phyloP scores from a whole-genome alignment of 2,113 vertebrate genomes.

The Pygoscelis antarcticus region DNA sequence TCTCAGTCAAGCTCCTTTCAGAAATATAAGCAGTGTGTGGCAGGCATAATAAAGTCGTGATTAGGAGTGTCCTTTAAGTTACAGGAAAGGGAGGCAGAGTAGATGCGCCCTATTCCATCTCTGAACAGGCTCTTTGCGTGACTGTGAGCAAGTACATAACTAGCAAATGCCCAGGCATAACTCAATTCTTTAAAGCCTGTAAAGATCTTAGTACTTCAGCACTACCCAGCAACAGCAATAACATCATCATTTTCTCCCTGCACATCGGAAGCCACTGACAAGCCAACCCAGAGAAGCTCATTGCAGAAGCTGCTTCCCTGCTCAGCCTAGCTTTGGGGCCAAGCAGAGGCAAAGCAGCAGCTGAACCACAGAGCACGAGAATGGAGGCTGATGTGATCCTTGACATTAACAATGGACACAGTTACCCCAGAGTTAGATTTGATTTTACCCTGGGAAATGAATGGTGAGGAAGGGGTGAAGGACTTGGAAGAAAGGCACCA shows the following conservation, averaged over 20 bases:
- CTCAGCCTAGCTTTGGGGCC: background rate
- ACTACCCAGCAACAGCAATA: background rate
- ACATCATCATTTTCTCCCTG: background rate
- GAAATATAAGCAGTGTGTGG: background rate
- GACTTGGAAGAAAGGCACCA: background rate
- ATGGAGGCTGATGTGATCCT: background rate
- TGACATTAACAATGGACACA: background rate
- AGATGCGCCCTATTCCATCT: background rate
- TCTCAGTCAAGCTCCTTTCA: constrained; percentile 24
- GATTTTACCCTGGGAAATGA: background rate
- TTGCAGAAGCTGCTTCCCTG: background rate
- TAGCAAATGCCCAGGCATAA: background rate
- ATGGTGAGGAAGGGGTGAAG: background rate
- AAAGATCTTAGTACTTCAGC: background rate
- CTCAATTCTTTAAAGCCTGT: background rate
- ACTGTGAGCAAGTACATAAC: background rate
- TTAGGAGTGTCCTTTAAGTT: constrained; percentile 50
- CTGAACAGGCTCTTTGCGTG: background rate
- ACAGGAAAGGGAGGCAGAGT: background rate
- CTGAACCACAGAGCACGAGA: accelerated
- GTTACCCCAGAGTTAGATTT: background rate
- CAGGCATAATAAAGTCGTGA: background rate
- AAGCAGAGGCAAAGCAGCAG: background rate
- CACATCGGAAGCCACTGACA: background rate
- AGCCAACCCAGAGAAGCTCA: background rate